Conservation (phyloP, 2,113 vertebrate species). For the Leptobrachium ailaonicum region DNA sequence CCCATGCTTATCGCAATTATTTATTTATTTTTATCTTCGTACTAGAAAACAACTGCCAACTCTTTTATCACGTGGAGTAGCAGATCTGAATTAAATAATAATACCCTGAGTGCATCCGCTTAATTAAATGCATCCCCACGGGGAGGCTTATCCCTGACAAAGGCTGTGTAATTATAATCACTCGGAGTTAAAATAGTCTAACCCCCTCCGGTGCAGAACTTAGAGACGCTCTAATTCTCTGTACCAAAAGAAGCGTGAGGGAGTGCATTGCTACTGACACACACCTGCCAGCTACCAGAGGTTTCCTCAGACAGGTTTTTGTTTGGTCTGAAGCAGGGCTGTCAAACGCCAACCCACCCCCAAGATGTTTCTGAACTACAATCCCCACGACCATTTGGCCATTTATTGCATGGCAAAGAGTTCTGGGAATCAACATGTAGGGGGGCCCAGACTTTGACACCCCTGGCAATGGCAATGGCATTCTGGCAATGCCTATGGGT, state of each 20-base stretch:
- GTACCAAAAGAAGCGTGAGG: neutral
- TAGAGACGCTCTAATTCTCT: neutral
- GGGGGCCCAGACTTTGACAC: too few species aligned
- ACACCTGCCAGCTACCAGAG: neutral
- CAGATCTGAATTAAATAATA: neutral
- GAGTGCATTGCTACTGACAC: neutral
- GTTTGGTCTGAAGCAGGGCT: too few species aligned
- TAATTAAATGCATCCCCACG: slow-evolving; percentile 25
- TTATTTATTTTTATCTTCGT: too few species aligned
- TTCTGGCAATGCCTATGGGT: too few species aligned
- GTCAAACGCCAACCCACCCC: too few species aligned
- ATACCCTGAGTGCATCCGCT: neutral
- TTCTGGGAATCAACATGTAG: too few species aligned
- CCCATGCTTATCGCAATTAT: slow-evolving; percentile 9
- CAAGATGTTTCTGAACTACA: too few species aligned
- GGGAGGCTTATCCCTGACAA: slow-evolving; percentile 18
- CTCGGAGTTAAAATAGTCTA: neutral
- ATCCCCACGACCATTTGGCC: too few species aligned
- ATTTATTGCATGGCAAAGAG: too few species aligned
- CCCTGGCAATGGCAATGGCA: too few species aligned
- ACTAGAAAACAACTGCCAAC: slow-evolving; percentile 20
- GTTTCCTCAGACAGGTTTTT: neutral
- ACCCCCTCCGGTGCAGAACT: neutral
- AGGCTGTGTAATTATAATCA: slow-evolving; percentile 5
- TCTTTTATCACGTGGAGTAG: slow-evolving; percentile 8